phyloP scores from a whole-genome alignment of 2,113 vertebrate genomes.

The mouse (Mus musculus) region DNA sequence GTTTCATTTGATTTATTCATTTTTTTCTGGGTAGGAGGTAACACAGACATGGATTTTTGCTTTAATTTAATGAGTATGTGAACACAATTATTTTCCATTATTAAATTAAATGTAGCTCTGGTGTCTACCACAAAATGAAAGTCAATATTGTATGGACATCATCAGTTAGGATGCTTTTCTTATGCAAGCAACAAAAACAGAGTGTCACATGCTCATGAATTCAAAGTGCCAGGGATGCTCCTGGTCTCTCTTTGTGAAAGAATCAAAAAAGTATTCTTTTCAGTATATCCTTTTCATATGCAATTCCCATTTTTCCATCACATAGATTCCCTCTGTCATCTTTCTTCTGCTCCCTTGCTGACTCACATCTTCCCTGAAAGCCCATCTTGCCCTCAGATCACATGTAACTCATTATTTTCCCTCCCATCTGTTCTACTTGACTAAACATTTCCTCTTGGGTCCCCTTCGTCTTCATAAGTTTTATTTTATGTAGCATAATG shows the following conservation, averaged over 20 bases:
- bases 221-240: not conserved
- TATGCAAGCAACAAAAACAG: not conserved
- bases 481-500: not conserved
- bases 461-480: not conserved
- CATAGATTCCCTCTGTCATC: not conserved
- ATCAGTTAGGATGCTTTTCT: not conserved
- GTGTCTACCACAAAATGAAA: not conserved
- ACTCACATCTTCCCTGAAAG: not conserved
- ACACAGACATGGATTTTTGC: not conserved
- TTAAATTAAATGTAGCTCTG: not conserved
- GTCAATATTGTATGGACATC: not conserved
- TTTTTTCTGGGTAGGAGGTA: not conserved
- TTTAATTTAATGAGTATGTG: not conserved
- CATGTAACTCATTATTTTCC: not conserved
- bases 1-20: not conserved
- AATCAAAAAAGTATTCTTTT: not conserved
- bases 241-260: not conserved
- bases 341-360: not conserved
- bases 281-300: not conserved
- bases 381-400: not conserved
- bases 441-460: too few relatives aligned
- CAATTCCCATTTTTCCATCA: not conserved
- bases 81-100: not conserved
- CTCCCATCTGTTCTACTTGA: not conserved
- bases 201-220: not conserved